Evolutionary conservation across 2,797 vertebrate species (phyloP).

Genomic region (Threskiornis aethiopicus): DNA sequence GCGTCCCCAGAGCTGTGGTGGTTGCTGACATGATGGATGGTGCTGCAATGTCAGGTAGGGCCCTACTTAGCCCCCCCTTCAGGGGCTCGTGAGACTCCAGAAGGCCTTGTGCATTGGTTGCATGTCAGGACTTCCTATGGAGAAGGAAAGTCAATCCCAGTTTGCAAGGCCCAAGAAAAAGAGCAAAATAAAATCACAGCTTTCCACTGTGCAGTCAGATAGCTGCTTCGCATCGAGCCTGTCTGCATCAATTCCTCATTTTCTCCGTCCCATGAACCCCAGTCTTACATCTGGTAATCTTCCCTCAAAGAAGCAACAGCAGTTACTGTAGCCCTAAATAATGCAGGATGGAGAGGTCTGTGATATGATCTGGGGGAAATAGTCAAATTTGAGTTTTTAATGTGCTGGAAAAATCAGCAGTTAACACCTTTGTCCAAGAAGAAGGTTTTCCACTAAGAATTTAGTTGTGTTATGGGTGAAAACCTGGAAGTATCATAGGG

Average conservation of each 20-base stretch:
- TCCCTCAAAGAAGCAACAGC: neutral
- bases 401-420: neutral
- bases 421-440: neutral
- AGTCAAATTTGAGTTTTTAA: neutral
- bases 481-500: neutral
- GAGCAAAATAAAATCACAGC: neutral
- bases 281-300: neutral
- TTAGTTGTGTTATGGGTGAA: neutral
- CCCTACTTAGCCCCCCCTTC: neutral
- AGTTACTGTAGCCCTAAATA: neutral
- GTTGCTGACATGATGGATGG: slow-evolving; percentile 42
- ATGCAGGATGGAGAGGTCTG: neutral
- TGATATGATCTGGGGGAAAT: neutral
- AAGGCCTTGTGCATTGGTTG: neutral
- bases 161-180: neutral
- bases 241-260: neutral
- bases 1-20: neutral
- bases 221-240: neutral
- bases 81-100: neutral
- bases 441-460: neutral
- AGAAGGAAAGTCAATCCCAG: neutral
- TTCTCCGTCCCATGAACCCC: neutral
- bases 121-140: neutral
- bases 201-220: neutral
- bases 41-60: slow-evolving; percentile 18